Evolutionary conservation across 2,113 vertebrate species (phyloP), one percentile per base, ranked within the genome.

Genomic region (Apteryx owenii): DNA sequence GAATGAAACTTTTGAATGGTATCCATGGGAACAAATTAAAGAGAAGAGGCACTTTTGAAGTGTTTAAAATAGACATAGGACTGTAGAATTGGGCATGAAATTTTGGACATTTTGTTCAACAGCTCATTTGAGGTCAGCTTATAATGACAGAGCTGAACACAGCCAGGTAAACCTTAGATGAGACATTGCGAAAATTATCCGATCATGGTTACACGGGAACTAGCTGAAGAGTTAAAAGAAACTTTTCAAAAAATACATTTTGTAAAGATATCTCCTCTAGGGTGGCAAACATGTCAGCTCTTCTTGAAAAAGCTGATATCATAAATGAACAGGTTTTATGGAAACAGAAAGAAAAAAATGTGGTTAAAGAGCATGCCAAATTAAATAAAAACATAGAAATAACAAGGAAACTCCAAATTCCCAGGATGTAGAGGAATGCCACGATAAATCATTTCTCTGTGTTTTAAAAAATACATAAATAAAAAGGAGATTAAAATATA

Each of bases 21-120:
- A 88, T 91, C 89, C 93, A 96, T 97, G 95, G 96, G 95, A 94
- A 96, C 85, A 83, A 97, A 95, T 93, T 93, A 96, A 96, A 83
- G 81, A 88, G 82, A 83, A 77, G 81, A 91, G 71, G 79, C 68
- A 20, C 76, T 96, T 96, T 54, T 66, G 79, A 91, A 73, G 68
- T 38, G 18, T 85, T 91, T 91, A 62, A 93, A 94, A 94, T 73
- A 93, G 82, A 93, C 77, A 88, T 58, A 26, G 89, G 77, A 22
- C 38, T 42, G 14, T 54, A 6, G 68, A 83, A 91, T 2, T 4
- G 68, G 91, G 54, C 68, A 90, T 85, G 9, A 91, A 89, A 75
- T 82, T 90, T 50, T 48, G 79, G 44, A 6, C 77, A 1, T 81
- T 94, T 83, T 69, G 22, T 88, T 83, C 50, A 42, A 62, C 66